A percentile compares a stretch with the other conserved stretches of the same genome.
phyloP scores from a whole-genome alignment of 2,888 invertebrate genomes.

The Pandemis corylana region DNA sequence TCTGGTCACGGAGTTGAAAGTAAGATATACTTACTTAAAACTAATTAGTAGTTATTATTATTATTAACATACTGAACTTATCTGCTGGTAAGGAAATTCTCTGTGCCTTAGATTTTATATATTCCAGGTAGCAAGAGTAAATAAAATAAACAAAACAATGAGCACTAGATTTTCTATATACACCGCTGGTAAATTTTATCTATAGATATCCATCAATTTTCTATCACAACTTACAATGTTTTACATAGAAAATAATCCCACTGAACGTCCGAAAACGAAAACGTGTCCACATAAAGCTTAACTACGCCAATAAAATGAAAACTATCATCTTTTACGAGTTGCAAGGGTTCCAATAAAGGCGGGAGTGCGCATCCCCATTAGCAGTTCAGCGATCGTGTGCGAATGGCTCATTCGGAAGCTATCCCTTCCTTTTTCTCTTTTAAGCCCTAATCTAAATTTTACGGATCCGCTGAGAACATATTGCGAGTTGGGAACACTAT shows the following conservation, averaged over 20 bases:
- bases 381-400: conserved; percentile 45
- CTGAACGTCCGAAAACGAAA: conserved; percentile 12
- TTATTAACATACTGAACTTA: too few relatives aligned
- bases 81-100: too few relatives aligned
- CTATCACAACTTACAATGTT: conserved; percentile 5
- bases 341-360: conserved; percentile 47
- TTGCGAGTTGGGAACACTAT: conserved; percentile 10
- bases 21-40: too few relatives aligned
- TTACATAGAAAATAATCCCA: conserved; percentile 2
- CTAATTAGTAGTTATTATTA: too few relatives aligned
- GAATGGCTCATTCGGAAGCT: conserved; percentile 43
- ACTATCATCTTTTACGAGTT: conserved; percentile 51
- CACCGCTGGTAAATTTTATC: not conserved
- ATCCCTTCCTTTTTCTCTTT: conserved; percentile 46
- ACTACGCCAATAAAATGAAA: conserved; percentile 45
- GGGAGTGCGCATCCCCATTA: conserved; percentile 48
- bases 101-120: too few relatives aligned
- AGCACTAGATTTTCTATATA: too few relatives aligned
- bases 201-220: not conserved
- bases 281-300: conserved; percentile 39
- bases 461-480: conserved; percentile 28
- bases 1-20: not conserved
- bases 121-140: too few relatives aligned
- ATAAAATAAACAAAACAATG: too few relatives aligned
- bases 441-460: conserved; percentile 44